Conservation (phyloP, 2,113 vertebrate genomes). For the Equus przewalskii region DNA sequence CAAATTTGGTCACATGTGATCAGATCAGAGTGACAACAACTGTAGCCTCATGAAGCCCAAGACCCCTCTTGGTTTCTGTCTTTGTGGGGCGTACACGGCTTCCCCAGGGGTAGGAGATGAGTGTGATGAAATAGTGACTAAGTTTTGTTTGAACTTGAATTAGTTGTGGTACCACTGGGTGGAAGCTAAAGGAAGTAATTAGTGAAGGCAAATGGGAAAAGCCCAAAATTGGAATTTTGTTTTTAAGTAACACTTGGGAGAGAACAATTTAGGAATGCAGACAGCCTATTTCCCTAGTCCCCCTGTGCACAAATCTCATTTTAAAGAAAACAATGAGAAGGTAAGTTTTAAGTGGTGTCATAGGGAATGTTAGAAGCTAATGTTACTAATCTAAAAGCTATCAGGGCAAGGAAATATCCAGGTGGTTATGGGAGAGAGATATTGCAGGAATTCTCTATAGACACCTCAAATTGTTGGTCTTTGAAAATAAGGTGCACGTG, state of each 20-base stretch:
- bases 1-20: neutral
- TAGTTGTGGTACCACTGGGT: neutral
- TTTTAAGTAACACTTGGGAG: conserved; percentile 67
- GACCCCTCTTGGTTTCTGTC: neutral
- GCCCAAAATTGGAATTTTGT: conserved; percentile 60
- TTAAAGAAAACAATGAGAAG: conserved; percentile 70
- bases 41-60: neutral
- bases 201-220: conserved; percentile 73
- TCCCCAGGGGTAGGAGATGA: neutral
- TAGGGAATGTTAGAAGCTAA: conserved; percentile 68
- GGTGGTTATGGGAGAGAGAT: conserved; percentile 53
- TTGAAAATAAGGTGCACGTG: conserved; percentile 36
- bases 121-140: neutral
- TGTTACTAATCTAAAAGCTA: conserved; percentile 71
- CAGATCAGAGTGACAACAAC: neutral
- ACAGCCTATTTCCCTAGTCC: conserved; percentile 23
- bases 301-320: conserved; percentile 59
- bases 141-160: conserved; percentile 45
- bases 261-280: conserved; percentile 53
- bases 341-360: conserved; percentile 70
- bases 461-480: conserved; percentile 19
- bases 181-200: conserved; percentile 52
- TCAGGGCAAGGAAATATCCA: conserved; percentile 55
- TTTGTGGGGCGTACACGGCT: neutral
- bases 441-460: conserved; percentile 52